phyloP scores from a whole-genome alignment of 2,797 vertebrate species.

The Micrastur ruficollis region DNA sequence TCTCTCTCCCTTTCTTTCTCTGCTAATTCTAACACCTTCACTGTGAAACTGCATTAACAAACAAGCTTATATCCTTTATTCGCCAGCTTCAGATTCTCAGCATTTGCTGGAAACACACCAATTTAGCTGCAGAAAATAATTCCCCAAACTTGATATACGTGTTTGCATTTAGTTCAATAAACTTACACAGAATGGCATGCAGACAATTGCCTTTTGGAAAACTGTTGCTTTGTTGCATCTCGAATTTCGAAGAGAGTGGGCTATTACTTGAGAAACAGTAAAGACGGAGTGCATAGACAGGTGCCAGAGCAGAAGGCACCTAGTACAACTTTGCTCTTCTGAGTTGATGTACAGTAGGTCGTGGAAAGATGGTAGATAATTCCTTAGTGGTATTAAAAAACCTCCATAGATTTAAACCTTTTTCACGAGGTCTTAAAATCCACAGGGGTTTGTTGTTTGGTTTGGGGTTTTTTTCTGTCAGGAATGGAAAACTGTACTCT shows the following conservation, averaged over 20 bases:
- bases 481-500: neutral
- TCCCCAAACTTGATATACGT: neutral
- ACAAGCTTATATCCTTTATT: constrained; percentile 35
- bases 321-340: neutral
- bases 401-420: neutral
- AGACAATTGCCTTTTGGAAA: neutral
- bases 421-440: neutral
- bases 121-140: constrained; percentile 17
- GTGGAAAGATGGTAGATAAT: neutral
- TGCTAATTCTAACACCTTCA: constrained; percentile 68
- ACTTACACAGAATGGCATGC: neutral
- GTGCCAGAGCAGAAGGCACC: neutral
- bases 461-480: neutral
- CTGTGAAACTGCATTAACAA: constrained; percentile 66
- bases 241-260: neutral
- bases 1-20: constrained; percentile 32
- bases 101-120: neutral
- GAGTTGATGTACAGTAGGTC: neutral
- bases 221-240: neutral
- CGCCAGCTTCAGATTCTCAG: neutral
- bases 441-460: fast-evolving
- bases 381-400: neutral
- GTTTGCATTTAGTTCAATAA: neutral
- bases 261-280: neutral
- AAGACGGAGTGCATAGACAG: neutral